Conservation (phyloP, 1,140 invertebrate species). For the Chironomus tepperi region DNA sequence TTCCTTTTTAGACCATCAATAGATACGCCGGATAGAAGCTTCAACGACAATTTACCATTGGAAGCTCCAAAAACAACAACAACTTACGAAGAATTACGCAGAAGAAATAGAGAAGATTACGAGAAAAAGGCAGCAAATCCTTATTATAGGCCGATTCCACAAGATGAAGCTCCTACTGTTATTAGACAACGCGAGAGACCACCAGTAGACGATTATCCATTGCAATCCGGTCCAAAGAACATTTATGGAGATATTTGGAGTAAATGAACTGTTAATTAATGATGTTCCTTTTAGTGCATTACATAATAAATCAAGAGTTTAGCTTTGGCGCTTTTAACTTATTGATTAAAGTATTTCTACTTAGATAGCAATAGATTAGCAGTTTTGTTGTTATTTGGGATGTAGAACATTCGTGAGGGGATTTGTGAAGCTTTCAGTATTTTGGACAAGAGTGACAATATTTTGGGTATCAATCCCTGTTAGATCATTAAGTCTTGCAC, state of each 20-base stretch:
- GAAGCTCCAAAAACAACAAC: conserved; percentile 36
- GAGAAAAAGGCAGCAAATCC: conserved; percentile 37
- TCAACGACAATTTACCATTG: conserved; percentile 33
- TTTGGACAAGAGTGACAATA: too few relatives aligned
- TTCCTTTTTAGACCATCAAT: conserved; percentile 35
- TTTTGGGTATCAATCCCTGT: too few relatives aligned
- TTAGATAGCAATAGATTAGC: too few relatives aligned
- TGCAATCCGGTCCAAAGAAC: conserved; percentile 29
- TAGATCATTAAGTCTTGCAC: too few relatives aligned
- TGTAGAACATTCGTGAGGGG: too few relatives aligned
- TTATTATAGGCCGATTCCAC: not conserved
- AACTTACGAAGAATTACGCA: conserved; percentile 50
- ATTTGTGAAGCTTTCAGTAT: too few relatives aligned
- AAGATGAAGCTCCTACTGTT: conserved; percentile 30
- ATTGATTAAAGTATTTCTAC: too few relatives aligned
- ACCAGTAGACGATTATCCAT: not conserved
- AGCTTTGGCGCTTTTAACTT: too few relatives aligned
- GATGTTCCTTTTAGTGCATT: too few relatives aligned
- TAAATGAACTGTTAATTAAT: conserved; percentile 24
- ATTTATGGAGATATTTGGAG: conserved; percentile 39
- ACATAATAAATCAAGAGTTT: too few relatives aligned
- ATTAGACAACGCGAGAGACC: conserved; percentile 27
- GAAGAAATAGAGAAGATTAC: conserved; percentile 49
- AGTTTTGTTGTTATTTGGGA: too few relatives aligned
- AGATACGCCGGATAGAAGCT: conserved; percentile 36